A percentile compares a stretch with the other conserved stretches of the same genome.
These are phyloP conservation scores for Microctonus aethiopoides DNA, from an alignment of 2,888 invertebrate species.

Conservation along the genomic window DNA sequence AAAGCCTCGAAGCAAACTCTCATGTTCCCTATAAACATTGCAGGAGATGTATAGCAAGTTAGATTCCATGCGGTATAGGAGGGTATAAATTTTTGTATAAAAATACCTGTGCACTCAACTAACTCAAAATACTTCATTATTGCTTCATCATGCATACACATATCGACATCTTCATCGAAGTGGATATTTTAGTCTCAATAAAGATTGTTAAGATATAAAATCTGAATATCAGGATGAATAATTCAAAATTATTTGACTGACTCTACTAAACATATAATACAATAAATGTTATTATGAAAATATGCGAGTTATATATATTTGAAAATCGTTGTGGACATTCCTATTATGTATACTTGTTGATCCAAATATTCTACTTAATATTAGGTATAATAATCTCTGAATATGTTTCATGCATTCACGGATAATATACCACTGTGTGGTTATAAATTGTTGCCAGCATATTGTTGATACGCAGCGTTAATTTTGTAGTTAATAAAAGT, in stretches of 20 bases:
- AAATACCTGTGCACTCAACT: slow-evolving; percentile 20
- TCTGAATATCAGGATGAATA: not conserved
- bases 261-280: not conserved
- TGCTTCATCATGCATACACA: slow-evolving; percentile 1
- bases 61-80: not conserved
- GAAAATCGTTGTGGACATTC: slow-evolving; percentile 34
- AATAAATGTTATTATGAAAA: too few species aligned
- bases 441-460: too few species aligned
- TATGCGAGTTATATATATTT: too few species aligned
- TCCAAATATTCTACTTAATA: slow-evolving; percentile 28
- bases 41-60: not conserved
- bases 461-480: too few species aligned
- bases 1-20: slow-evolving; percentile 1
- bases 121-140: slow-evolving; percentile 25
- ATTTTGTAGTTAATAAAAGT: not conserved
- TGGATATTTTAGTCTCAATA: not conserved
- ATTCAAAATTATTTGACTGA: not conserved
- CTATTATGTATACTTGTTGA: slow-evolving; percentile 41
- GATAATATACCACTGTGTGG: too few species aligned
- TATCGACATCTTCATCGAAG: not conserved
- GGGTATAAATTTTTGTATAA: slow-evolving; percentile 25
- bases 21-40: slow-evolving; percentile 22
- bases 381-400: too few species aligned
- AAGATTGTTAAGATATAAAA: not conserved
- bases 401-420: too few species aligned